Percentiles rank a stretch among this genome's conserved stretches.
Conservation (phyloP, 2,113 vertebrate genomes). For the Trematocara stigmaticum region DNA sequence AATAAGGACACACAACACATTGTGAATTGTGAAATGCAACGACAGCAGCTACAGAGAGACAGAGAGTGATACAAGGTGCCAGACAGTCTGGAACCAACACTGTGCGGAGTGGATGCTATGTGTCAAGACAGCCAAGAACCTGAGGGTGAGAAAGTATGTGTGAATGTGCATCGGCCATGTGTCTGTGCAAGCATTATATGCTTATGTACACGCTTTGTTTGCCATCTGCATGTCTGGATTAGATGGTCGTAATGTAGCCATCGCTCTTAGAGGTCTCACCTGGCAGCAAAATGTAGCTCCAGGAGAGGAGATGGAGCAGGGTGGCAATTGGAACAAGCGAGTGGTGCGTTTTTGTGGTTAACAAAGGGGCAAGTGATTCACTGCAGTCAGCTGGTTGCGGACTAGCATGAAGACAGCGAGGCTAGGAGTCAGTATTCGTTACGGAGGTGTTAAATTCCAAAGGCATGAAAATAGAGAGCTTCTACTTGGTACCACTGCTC, state of each 20-base stretch:
- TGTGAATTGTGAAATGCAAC: constrained; percentile 4
- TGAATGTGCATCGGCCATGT: neutral
- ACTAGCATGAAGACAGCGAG: neutral
- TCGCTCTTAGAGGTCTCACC: constrained; percentile 2
- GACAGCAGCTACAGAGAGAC: neutral
- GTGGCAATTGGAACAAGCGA: neutral
- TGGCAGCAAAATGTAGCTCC: constrained; percentile 47
- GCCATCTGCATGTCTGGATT: neutral
- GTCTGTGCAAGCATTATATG: neutral
- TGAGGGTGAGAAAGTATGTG: constrained; percentile 16
- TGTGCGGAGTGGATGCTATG: constrained; percentile 10
- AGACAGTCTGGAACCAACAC: constrained; percentile 51
- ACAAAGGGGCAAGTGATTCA: neutral
- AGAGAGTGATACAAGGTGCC: constrained; percentile 25
- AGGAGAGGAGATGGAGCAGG: neutral
- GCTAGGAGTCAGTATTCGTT: neutral
- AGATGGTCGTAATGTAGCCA: neutral
- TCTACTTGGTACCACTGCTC: neutral
- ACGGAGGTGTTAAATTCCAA: constrained; percentile 50
- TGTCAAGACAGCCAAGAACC: constrained; percentile 16
- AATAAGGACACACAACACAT: neutral
- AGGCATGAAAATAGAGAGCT: neutral
- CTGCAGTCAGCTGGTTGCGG: neutral
- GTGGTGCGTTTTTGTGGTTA: neutral
- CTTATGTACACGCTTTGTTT: neutral